phyloP scores from a whole-genome alignment of 2,797 vertebrate species.

The Channallabes apus region DNA sequence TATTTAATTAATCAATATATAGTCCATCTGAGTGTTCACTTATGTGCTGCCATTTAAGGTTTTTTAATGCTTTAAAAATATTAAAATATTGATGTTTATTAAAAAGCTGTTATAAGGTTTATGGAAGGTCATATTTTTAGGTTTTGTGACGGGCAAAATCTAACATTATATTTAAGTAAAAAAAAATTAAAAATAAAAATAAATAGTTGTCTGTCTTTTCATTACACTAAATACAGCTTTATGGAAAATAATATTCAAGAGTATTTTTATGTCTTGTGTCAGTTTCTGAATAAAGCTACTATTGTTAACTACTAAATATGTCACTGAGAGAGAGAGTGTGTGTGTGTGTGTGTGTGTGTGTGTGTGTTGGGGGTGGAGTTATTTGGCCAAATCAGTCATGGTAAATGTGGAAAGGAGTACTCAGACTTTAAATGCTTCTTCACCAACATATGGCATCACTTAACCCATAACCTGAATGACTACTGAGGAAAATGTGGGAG shows the following conservation, averaged over 20 bases:
- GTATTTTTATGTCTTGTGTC: background rate
- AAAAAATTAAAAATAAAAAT: background rate
- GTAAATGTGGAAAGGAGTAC: conserved; percentile 25
- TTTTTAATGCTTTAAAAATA: background rate
- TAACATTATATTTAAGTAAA: background rate
- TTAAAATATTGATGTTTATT: background rate
- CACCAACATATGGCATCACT: conserved; percentile 22
- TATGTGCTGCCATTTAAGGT: background rate
- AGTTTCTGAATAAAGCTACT: background rate
- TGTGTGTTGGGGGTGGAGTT: background rate
- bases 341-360: no score
- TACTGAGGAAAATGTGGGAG: background rate
- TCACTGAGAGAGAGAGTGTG: background rate
- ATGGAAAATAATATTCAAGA: background rate
- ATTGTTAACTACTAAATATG: background rate
- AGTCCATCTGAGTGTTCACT: background rate
- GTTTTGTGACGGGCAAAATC: background rate
- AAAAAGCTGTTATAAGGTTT: background rate
- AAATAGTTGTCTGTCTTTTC: background rate
- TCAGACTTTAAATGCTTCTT: conserved; percentile 18
- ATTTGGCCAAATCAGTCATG: conserved; percentile 24
- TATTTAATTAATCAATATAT: conserved; percentile 2
- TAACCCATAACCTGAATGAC: background rate
- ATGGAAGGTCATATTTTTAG: background rate
- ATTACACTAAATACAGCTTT: background rate